Evolutionary conservation across 1,140 invertebrate species (phyloP), one percentile per base, ranked within the genome.

Genomic region (Bombyx mori): DNA sequence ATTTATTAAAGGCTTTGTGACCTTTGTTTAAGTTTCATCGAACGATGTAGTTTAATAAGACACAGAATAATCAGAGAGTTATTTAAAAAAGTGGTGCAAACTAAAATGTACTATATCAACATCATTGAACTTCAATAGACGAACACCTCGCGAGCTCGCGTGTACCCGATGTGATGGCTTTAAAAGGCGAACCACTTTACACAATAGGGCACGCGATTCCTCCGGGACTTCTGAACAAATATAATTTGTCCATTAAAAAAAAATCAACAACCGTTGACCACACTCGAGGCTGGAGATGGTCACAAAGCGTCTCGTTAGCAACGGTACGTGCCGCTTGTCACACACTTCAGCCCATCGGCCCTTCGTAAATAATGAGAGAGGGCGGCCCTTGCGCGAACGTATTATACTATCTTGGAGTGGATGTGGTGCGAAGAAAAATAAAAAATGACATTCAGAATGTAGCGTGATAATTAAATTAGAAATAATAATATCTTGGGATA

Each of bases 331-430:
- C 81, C 80, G 75, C 71, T 71, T 73, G 77, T 85, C 82, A 80
- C 79, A 79, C 84, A 80, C 82, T 85, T 79, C 77, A 83, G 67
- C 68, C 79, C 75, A 79, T 77, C 82, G 77, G 83, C 82, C 84
- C 84, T 85, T 84, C 79, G 76, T 85, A 87, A 87, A 87, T 87
- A 87, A 87, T 87, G 80, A 87, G 82, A 83, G 79, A 81, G 82
- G 79, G 75, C 63, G 68, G 71, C 70, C 74, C 66, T 76, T 62
- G 64, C 57, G 54, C 58, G 26, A 35, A 35, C 26, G 26, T 35
- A 35, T 35, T 35, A 35, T 35, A 35, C 26, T 35, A 35, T 35
- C 26, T 35, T 35, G 26, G 26, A 35, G 26, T 35, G 26, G 26
- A 35, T 35, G 26, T 35, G 26, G 26, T 35, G 26, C 4, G 26